These are phyloP conservation scores for Calosoma granatense DNA, from an alignment of 1,140 invertebrate genomes.

Conservation along the genomic window DNA sequence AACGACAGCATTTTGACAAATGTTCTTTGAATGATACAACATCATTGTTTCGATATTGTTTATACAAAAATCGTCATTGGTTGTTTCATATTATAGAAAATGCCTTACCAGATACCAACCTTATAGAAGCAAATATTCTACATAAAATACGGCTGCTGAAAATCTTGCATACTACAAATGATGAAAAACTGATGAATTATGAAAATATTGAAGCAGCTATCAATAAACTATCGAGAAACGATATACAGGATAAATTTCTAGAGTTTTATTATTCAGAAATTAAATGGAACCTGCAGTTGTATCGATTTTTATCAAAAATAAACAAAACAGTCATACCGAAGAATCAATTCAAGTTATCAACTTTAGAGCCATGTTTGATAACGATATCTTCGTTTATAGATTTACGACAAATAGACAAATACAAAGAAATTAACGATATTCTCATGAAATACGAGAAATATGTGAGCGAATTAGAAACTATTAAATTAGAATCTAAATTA, in stretches of 20 bases:
- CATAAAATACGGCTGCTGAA: constrained; percentile 24
- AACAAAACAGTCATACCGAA: background rate
- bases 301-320: background rate
- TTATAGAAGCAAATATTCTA: constrained; percentile 14
- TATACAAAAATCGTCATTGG: constrained; percentile 29
- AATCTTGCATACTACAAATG: constrained; percentile 22
- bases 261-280: constrained; percentile 5
- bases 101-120: constrained; percentile 11
- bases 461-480: background rate
- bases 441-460: background rate
- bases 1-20: constrained; percentile 16
- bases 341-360: background rate
- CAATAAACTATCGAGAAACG: background rate
- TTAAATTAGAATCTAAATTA: background rate
- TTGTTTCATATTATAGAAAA: constrained; percentile 22
- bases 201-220: background rate
- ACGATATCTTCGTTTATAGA: background rate
- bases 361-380: background rate
- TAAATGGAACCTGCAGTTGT: background rate
- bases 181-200: constrained; percentile 14
- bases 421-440: background rate
- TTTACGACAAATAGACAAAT: background rate
- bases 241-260: background rate
- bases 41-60: constrained; percentile 25
- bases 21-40: constrained; percentile 21